Base-by-base conservation (phyloP, 2,888 invertebrate genomes). In the Branchellion lobata region DNA sequence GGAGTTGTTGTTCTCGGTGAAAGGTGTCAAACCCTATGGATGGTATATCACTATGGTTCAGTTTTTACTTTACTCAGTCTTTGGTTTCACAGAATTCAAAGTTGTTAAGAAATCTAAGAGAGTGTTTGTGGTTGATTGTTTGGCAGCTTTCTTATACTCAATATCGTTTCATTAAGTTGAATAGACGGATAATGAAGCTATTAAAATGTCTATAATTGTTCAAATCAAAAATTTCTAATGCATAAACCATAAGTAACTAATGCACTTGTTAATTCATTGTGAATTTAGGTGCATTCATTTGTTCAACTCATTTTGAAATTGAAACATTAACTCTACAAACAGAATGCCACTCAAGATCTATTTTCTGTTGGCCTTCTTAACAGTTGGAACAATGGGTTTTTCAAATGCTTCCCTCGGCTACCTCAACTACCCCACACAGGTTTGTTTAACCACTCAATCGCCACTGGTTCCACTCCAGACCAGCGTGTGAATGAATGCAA, bases 351-450 rank as follows among this genome's bases (percentile, higher is more conserved):
- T 94, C 84, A 90, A 89, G 84, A 92, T 92, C 0, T 97, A 97
- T 87, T 89, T 91, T 73, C 86, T 95, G 68, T 88, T 97, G 81
- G 96, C 96, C 68, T 90, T 93, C 0, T 89, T 96, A 73, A 96
- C 96, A 0, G 90, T 97, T 24, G 95, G 94, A 1, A 97, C 97
- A 1, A 97, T 98, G 95, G 94, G 96, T 0, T 90, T 96, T 82
- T 96, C 96, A 0, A 98, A 98, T 88, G 91, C 95, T 1, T 94
- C 96, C 0, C 90, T 97, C 18, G 95, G 94, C 74, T 96, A 95
- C 87, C 90, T 98, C 18, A 98, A 97, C 88, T 98, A 96, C 88
- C 96, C 97, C 0, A 97, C 96, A 0, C 77, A 77, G 33, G 61
- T 57, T 57, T 18, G 5, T 57, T 24, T 57, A 8, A 47, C 18